Percentiles rank a stretch among this genome's conserved stretches.
Conservation (phyloP, 1,140 invertebrate species). For the Protaetia brevitarsis region DNA sequence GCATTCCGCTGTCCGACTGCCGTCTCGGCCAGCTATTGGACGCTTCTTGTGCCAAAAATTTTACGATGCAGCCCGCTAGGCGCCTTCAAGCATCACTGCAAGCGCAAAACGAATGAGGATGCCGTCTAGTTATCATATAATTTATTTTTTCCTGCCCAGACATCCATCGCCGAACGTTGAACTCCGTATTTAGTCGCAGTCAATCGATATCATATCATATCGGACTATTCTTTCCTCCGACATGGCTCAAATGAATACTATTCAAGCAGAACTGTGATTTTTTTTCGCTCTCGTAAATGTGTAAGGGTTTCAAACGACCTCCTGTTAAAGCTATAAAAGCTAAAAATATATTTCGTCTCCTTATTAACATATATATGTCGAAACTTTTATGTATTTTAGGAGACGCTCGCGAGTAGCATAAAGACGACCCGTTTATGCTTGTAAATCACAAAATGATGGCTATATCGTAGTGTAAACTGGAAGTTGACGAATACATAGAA, state of each 20-base stretch:
- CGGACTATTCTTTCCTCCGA: background rate
- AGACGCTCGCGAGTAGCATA: too few relatives aligned
- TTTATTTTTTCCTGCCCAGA: slow-evolving; percentile 15
- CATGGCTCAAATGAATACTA: background rate
- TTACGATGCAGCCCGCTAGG: slow-evolving; percentile 16
- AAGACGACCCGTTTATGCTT: too few relatives aligned
- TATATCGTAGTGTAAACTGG: too few relatives aligned
- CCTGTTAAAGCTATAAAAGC: background rate
- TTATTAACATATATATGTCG: too few relatives aligned
- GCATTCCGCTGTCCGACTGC: slow-evolving; percentile 1
- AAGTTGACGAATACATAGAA: too few relatives aligned
- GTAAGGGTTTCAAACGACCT: slow-evolving; percentile 3
- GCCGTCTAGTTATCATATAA: slow-evolving; percentile 21
- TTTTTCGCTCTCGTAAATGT: background rate
- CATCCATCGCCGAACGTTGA: slow-evolving; percentile 10
- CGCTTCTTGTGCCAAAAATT: slow-evolving; percentile 20
- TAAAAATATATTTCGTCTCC: too few relatives aligned
- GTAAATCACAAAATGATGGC: too few relatives aligned
- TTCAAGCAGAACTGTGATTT: background rate
- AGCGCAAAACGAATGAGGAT: slow-evolving; percentile 24
- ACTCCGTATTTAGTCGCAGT: background rate
- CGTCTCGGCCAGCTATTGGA: background rate
- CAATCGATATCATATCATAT: slow-evolving; percentile 1
- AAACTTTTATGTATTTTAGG: too few relatives aligned
- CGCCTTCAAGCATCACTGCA: slow-evolving; percentile 14